A percentile compares a stretch with the other conserved stretches of the same genome.
Conservation (phyloP, 2,113 vertebrate species). For the Pseudolaguvia tuberculata region DNA sequence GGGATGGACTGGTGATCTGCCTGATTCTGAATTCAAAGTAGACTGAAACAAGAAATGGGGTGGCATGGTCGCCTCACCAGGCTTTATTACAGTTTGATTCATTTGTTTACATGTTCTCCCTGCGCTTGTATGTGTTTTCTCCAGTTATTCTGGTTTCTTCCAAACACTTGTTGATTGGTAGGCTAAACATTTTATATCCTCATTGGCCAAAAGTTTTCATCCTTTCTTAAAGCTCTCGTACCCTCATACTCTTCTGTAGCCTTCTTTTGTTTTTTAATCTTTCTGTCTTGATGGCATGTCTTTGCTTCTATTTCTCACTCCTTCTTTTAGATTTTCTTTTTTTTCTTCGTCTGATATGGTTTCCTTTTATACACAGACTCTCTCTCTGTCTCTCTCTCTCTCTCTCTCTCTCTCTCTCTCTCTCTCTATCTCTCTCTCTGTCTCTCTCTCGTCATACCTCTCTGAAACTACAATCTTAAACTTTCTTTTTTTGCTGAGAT, state of each 20-base stretch:
- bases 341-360: neutral
- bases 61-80: too few relatives aligned
- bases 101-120: neutral
- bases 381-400: constrained; percentile 10
- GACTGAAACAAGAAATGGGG: too few relatives aligned
- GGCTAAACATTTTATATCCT: too few relatives aligned
- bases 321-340: neutral
- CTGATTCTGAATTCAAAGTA: too few relatives aligned
- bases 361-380: neutral
- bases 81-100: too few relatives aligned
- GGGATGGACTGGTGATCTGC: too few relatives aligned
- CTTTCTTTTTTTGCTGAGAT: neutral
- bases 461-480: neutral
- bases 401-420: neutral
- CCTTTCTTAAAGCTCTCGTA: neutral
- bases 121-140: too few relatives aligned
- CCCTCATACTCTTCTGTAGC: neutral
- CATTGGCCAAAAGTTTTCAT: too few relatives aligned
- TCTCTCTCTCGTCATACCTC: neutral
- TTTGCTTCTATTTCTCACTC: neutral
- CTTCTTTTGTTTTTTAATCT: neutral
- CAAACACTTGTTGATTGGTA: too few relatives aligned
- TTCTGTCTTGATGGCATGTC: too few relatives aligned
- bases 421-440: too few relatives aligned
- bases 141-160: neutral